A percentile compares a stretch with the other conserved stretches of the same genome.
phyloP scores from a whole-genome alignment of 2,797 vertebrate species.

The Prunella strophiata region DNA sequence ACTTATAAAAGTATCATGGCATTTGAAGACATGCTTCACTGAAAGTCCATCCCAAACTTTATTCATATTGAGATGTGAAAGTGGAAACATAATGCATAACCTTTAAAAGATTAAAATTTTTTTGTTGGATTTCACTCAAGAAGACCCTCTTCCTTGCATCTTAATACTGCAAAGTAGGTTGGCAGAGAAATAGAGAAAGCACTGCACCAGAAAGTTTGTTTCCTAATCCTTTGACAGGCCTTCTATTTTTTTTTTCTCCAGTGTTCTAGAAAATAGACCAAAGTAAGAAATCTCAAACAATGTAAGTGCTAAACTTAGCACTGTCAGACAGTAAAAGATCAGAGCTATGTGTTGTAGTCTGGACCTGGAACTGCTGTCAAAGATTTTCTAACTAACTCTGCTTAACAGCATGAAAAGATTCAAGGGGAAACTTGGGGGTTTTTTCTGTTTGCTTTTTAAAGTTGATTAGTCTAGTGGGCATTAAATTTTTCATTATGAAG shows the following conservation, averaged over 20 bases:
- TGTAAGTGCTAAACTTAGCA: slow-evolving; percentile 62
- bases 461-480: slow-evolving; percentile 45
- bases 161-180: slow-evolving; percentile 1
- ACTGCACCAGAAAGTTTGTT: slow-evolving; percentile 38
- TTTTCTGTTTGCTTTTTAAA: not conserved
- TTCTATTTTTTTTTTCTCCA: slow-evolving; percentile 19
- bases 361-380: slow-evolving; percentile 59
- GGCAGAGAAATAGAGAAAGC: not conserved
- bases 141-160: slow-evolving; percentile 11
- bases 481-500: slow-evolving; percentile 61
- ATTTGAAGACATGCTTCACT: slow-evolving; percentile 37
- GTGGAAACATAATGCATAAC: slow-evolving; percentile 16
- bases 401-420: slow-evolving; percentile 40
- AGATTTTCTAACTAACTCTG: slow-evolving; percentile 55
- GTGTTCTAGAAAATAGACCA: slow-evolving; percentile 31
- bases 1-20: not conserved
- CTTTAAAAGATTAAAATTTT: slow-evolving; percentile 28
- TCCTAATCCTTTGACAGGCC: slow-evolving; percentile 46
- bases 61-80: slow-evolving; percentile 18
- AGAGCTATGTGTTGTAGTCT: slow-evolving; percentile 54
- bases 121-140: not conserved
- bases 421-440: not conserved
- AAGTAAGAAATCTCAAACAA: not conserved
- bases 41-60: slow-evolving; percentile 16
- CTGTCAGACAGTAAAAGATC: slow-evolving; percentile 59